Evolutionary conservation across 2,888 invertebrate species (phyloP).

Genomic region (Diplolepis rosae): DNA sequence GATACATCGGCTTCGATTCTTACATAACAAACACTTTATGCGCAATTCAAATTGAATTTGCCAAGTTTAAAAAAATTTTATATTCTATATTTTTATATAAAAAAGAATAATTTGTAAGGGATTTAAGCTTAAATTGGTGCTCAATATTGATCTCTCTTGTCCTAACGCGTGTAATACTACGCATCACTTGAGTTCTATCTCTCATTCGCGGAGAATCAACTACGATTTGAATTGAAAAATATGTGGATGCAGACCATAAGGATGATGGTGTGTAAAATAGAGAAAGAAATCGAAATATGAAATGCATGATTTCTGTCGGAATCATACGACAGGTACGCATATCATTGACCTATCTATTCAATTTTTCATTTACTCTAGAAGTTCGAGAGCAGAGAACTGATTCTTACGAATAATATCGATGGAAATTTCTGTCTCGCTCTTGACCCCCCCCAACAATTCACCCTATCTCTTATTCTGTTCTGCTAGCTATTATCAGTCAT

Average conservation of each 20-base stretch:
- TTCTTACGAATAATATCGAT: constrained; percentile 42
- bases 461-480: background rate
- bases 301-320: constrained; percentile 57
- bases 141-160: too few species aligned
- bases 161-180: too few species aligned
- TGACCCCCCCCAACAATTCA: background rate
- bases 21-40: too few species aligned
- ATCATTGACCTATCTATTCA: constrained; percentile 59
- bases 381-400: constrained; percentile 45
- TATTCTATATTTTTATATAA: too few species aligned
- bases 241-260: background rate
- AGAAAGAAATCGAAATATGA: constrained; percentile 35
- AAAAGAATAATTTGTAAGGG: too few species aligned
- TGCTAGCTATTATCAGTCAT: background rate
- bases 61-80: too few species aligned
- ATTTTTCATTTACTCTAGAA: constrained; percentile 55
- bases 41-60: too few species aligned
- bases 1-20: too few species aligned
- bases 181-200: too few species aligned
- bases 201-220: background rate
- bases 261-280: background rate
- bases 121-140: too few species aligned
- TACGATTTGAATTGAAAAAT: background rate
- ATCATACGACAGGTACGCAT: constrained; percentile 53
- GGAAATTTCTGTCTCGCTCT: background rate